phyloP scores from a whole-genome alignment of 2,797 vertebrate species.

The Poecilia velifera region DNA sequence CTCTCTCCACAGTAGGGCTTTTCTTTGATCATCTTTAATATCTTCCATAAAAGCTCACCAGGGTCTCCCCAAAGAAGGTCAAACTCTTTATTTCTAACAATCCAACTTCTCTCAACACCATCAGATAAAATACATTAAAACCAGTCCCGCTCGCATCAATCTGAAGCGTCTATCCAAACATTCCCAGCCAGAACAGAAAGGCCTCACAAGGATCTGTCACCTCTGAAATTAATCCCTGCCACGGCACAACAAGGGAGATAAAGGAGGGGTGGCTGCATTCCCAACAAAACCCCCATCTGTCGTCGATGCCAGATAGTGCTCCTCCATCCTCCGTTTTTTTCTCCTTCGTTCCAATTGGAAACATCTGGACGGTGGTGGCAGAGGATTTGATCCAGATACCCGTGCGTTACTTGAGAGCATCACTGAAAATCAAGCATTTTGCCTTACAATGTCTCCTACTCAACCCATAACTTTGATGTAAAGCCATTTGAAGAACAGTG shows the following conservation, averaged over 20 bases:
- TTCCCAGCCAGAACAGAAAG: conserved; percentile 46
- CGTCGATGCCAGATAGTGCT: conserved; percentile 43
- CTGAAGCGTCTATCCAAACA: conserved; percentile 29
- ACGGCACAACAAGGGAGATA: conserved; percentile 59
- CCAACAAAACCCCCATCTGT: conserved; percentile 51
- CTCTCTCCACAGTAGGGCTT: conserved; percentile 47
- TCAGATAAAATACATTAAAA: conserved; percentile 33
- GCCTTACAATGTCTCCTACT: conserved; percentile 17
- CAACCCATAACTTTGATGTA: conserved; percentile 33
- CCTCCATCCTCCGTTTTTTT: conserved; percentile 39
- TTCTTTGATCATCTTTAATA: conserved; percentile 67
- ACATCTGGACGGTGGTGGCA: conserved; percentile 71
- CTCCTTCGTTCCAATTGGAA: conserved; percentile 68
- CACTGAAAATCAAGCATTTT: not conserved
- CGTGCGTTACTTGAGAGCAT: not conserved
- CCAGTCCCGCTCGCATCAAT: conserved; percentile 42
- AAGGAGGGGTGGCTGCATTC: conserved; percentile 53
- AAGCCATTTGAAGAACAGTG: conserved; percentile 46
- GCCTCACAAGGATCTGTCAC: conserved; percentile 57
- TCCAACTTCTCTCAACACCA: conserved; percentile 12
- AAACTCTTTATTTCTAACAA: conserved; percentile 31
- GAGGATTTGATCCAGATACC: conserved; percentile 59
- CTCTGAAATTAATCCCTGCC: conserved; percentile 63
- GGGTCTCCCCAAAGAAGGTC: conserved; percentile 41
- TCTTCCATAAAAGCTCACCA: conserved; percentile 41